Percentiles rank a stretch among this genome's conserved stretches.
These are phyloP conservation scores for Papilio dardanus DNA, from an alignment of 1,140 invertebrate species.

Conservation along the genomic window DNA sequence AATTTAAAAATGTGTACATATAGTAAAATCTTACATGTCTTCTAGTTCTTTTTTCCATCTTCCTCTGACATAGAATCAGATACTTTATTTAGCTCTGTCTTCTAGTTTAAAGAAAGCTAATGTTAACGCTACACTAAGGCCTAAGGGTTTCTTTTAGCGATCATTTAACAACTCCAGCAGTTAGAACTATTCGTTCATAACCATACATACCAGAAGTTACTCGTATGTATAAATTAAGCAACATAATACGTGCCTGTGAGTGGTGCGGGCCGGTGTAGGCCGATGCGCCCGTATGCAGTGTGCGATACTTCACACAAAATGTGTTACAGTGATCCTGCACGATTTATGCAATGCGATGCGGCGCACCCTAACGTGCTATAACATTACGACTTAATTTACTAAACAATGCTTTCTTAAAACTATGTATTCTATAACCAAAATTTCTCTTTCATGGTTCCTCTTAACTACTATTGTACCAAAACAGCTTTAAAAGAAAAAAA, in stretches of 20 bases:
- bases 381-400: not conserved
- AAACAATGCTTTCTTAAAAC: slow-evolving; percentile 7
- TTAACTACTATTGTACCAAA: too few relatives aligned
- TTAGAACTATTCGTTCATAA: not conserved
- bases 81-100: too few relatives aligned
- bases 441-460: not conserved
- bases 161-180: too few relatives aligned
- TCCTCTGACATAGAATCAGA: too few relatives aligned
- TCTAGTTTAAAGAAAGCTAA: too few relatives aligned
- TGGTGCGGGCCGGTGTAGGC: not conserved
- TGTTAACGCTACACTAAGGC: too few relatives aligned
- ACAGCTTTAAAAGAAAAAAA: too few relatives aligned
- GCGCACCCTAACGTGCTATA: not conserved
- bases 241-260: not conserved
- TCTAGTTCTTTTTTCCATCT: not conserved
- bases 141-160: too few relatives aligned
- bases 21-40: not conserved
- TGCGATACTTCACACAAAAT: slow-evolving; percentile 14
- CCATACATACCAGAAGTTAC: not conserved
- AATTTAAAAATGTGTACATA: not conserved
- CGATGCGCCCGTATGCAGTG: slow-evolving; percentile 3
- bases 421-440: not conserved
- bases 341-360: slow-evolving; percentile 14
- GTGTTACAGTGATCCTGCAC: slow-evolving; percentile 14
- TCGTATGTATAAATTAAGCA: not conserved